phyloP scores from a whole-genome alignment of 2,888 invertebrate genomes.

The Trypoxylon attenuatum region DNA sequence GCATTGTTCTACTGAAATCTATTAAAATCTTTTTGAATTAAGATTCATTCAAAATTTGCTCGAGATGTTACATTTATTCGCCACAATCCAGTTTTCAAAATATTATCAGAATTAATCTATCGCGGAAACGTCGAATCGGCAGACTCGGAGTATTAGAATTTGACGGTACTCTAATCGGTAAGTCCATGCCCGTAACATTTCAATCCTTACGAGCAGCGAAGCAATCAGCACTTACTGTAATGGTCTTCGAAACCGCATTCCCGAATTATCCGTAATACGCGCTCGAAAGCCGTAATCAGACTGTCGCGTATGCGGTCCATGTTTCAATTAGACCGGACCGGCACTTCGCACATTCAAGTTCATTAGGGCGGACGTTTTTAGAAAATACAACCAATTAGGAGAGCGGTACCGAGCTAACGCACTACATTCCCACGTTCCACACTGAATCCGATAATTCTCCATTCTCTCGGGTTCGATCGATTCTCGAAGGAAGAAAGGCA shows the following conservation, averaged over 20 bases:
- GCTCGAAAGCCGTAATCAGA: background rate
- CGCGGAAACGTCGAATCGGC: too few species aligned
- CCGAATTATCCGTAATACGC: background rate
- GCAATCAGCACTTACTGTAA: background rate
- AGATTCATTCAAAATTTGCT: too few species aligned
- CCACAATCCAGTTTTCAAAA: too few species aligned
- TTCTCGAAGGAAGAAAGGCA: too few species aligned
- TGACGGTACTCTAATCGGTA: too few species aligned
- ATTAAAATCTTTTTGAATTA: too few species aligned
- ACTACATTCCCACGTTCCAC: background rate
- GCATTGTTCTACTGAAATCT: too few species aligned
- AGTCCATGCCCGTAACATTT: too few species aligned
- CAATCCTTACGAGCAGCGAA: too few species aligned
- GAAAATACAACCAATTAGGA: background rate
- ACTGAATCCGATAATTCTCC: background rate
- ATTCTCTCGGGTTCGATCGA: background rate
- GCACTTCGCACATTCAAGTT: background rate
- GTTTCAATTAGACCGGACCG: background rate
- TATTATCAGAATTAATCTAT: too few species aligned
- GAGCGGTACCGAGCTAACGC: background rate
- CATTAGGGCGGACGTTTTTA: background rate
- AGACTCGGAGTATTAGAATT: too few species aligned
- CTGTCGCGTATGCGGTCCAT: background rate
- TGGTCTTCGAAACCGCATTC: background rate
- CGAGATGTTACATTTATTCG: too few species aligned